These are phyloP conservation scores for Opisthograptis luteolata DNA, from an alignment of 2,888 invertebrate species.

Conservation along the genomic window DNA sequence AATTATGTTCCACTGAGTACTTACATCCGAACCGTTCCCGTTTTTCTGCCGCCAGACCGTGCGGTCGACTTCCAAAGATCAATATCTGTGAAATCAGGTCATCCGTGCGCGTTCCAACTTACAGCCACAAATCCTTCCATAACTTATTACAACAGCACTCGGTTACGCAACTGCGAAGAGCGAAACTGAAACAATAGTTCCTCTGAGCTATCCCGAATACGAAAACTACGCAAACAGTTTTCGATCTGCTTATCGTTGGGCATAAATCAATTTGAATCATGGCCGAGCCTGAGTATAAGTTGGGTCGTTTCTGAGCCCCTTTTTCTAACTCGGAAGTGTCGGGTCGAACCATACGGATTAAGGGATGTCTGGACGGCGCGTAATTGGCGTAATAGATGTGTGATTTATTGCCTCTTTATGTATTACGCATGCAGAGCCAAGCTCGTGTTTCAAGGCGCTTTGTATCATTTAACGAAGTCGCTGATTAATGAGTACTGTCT, in stretches of 20 bases:
- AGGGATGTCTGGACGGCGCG: conserved; percentile 71
- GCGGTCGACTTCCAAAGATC: conserved; percentile 65
- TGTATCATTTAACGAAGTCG: conserved; percentile 29
- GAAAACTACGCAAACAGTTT: conserved; percentile 35
- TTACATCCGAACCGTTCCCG: conserved; percentile 41
- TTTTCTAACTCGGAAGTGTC: conserved; percentile 64
- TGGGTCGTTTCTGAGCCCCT: conserved; percentile 69
- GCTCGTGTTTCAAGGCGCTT: conserved; percentile 20
- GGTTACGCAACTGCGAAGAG: conserved; percentile 54
- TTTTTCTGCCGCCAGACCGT: conserved; percentile 59
- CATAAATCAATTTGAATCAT: conserved; percentile 81
- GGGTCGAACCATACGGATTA: conserved; percentile 63
- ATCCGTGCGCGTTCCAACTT: conserved; percentile 66
- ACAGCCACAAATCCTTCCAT: conserved; percentile 69
- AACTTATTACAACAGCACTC: conserved; percentile 70
- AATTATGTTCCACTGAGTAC: conserved; percentile 41
- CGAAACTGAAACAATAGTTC: conserved; percentile 68
- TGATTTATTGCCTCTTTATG: conserved; percentile 66
- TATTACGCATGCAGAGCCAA: conserved; percentile 6
- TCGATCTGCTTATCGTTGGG: conserved; percentile 72
- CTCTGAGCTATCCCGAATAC: conserved; percentile 43
- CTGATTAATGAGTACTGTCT: conserved; percentile 10
- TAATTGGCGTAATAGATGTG: conserved; percentile 80
- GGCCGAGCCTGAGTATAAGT: conserved; percentile 60
- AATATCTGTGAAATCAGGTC: conserved; percentile 75